These are phyloP conservation scores for Cordilura impudica DNA, from an alignment of 2,888 invertebrate species.

Conservation along the genomic window DNA sequence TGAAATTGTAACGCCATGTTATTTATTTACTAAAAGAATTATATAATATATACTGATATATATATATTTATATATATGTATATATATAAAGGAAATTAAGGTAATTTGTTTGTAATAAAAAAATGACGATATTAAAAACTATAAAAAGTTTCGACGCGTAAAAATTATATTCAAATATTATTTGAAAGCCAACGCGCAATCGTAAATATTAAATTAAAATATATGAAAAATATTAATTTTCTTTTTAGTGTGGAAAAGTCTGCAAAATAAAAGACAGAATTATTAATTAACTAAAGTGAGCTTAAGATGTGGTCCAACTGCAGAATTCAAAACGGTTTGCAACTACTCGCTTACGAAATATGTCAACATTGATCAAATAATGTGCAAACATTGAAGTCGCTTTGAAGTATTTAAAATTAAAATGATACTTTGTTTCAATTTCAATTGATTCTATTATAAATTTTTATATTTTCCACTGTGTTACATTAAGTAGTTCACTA, in stretches of 20 bases:
- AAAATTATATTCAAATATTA: neutral
- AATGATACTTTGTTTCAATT: too few relatives aligned
- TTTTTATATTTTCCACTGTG: too few relatives aligned
- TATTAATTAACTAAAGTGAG: neutral
- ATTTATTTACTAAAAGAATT: neutral
- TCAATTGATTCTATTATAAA: too few relatives aligned
- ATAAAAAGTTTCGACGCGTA: neutral
- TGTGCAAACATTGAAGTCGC: too few relatives aligned
- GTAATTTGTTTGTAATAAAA: neutral
- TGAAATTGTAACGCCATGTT: too few relatives aligned
- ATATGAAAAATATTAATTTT: neutral
- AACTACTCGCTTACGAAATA: too few relatives aligned
- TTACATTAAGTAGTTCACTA: too few relatives aligned
- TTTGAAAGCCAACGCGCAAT: neutral
- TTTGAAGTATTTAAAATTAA: too few relatives aligned
- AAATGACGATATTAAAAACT: neutral
- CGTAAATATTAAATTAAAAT: neutral
- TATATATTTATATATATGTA: neutral
- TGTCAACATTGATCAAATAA: too few relatives aligned
- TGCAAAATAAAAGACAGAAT: too few relatives aligned
- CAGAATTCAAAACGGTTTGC: too few relatives aligned
- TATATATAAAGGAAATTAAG: neutral
- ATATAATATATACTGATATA: neutral
- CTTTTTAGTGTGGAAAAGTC: slow-evolving; percentile 6
- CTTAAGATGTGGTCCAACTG: too few relatives aligned